Percentiles rank a stretch among this genome's conserved stretches.
These are phyloP conservation scores for Rhinogobius similis DNA, from an alignment of 2,113 vertebrate species.

Conservation along the genomic window DNA sequence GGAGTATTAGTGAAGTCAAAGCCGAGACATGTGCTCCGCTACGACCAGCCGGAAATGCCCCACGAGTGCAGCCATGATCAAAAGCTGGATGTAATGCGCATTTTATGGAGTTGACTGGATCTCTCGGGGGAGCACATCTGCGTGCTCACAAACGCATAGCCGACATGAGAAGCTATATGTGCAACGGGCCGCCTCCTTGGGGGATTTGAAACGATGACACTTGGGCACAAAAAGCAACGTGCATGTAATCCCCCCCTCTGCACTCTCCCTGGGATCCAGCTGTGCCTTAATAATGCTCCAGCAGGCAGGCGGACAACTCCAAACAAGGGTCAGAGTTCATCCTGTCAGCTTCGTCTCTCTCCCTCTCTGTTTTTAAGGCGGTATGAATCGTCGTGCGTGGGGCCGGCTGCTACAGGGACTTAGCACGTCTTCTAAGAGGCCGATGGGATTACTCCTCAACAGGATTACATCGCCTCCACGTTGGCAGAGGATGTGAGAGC, in stretches of 20 bases:
- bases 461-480: neutral
- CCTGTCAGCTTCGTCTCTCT: conserved; percentile 30
- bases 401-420: conserved; percentile 43
- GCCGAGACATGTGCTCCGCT: neutral
- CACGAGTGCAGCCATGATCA: conserved; percentile 1
- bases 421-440: conserved; percentile 32
- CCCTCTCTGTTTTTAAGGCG: conserved; percentile 28
- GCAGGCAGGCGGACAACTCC: conserved; percentile 14
- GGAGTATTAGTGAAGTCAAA: neutral
- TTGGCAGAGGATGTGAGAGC: neutral
- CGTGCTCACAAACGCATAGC: neutral
- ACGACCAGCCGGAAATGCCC: neutral
- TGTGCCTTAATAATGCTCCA: conserved; percentile 37
- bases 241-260: conserved; percentile 43
- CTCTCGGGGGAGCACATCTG: conserved; percentile 10
- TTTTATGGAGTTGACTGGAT: conserved; percentile 13
- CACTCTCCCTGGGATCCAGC: conserved; percentile 44
- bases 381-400: conserved; percentile 22
- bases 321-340: conserved; percentile 48
- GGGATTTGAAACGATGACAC: conserved; percentile 25
- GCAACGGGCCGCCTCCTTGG: conserved; percentile 5
- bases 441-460: conserved; percentile 5
- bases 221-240: conserved; percentile 27
- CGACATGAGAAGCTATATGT: conserved; percentile 9
- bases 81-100: neutral